Conservation (phyloP, 2,113 vertebrate genomes). For the Dromiciops gliroides region DNA sequence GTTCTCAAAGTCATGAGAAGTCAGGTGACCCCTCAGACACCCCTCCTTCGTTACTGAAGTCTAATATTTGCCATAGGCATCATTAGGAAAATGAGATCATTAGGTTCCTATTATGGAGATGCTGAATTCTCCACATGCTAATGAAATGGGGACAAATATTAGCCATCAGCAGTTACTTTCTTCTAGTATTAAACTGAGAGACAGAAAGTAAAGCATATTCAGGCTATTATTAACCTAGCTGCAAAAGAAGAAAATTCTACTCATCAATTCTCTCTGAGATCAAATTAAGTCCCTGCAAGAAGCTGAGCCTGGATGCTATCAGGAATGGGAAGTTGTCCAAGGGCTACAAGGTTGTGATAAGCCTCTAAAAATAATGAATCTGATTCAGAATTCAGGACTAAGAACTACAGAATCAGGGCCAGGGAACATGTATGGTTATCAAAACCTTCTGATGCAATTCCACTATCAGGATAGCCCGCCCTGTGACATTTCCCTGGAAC, state of each 20-base stretch:
- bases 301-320: not conserved
- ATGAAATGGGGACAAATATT: not conserved
- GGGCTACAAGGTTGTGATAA: not conserved
- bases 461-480: not conserved
- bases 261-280: not conserved
- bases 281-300: not conserved
- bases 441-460: not conserved
- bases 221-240: not conserved
- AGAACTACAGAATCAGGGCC: not conserved
- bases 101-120: conserved; percentile 32
- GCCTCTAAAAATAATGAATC: not conserved
- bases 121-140: not conserved
- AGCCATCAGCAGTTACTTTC: not conserved
- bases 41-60: not conserved
- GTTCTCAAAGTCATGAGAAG: conserved; percentile 21
- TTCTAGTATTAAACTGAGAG: not conserved
- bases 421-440: not conserved
- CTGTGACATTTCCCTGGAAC: not conserved
- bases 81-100: conserved; percentile 72
- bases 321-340: not conserved
- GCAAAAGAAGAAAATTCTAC: not conserved
- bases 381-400: conserved; percentile 1
- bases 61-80: not conserved
- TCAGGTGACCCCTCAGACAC: not conserved
- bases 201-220: not conserved